Base-by-base conservation (phyloP, 35 echinoderm and acorn worm genomes). In the Eucidaris tribuloides region DNA sequence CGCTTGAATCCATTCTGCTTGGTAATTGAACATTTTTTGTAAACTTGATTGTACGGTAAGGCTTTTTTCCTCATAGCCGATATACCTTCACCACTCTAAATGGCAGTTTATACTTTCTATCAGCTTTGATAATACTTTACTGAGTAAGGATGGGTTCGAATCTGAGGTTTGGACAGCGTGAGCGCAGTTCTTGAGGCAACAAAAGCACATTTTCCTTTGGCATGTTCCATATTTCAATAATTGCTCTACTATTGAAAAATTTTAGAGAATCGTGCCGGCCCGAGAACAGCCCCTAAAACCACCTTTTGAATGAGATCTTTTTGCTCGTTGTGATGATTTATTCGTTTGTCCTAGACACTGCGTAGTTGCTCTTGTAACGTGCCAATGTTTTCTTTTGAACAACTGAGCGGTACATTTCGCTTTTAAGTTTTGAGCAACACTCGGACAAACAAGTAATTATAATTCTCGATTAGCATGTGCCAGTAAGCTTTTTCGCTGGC, bases 391-490 rank as follows among this genome's bases (percentile, higher is more conserved):
- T 86, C 57, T 78, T 86, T 44, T 86, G 71, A 60, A n/a, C 5
- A 0, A 49, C 44, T 34, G 9, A 86, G 42, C 1, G 49, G 65
- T 23, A 86, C 56, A 34, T 60, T 28, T 7, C 84, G 66, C 40
- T 78, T 86, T 78, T 77, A 86, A 41, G 68, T 34, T 86, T 78
- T 38, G 48, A 35, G 15, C 44, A 31, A 44, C 84, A 86, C 42
- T 86, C 71, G 30, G 63, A 77, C 5, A 86, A 35, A 55, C 44
- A 52, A 18, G 29, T 40, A 19, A 77, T 42, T 14, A 78, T n/a
- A n/a, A 62, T 17, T 59, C 46, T 3, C 54, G 27, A 3, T 32
- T 34, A 24, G 62, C 82, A 49, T 71, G 45, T 38, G 49, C 17
- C 33, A 84, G 56, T 27, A 37, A 34, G 11, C 6, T 11, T 72